These are phyloP conservation scores for Nephrotoma flavescens DNA, from an alignment of 2,888 invertebrate species.

Conservation along the genomic window DNA sequence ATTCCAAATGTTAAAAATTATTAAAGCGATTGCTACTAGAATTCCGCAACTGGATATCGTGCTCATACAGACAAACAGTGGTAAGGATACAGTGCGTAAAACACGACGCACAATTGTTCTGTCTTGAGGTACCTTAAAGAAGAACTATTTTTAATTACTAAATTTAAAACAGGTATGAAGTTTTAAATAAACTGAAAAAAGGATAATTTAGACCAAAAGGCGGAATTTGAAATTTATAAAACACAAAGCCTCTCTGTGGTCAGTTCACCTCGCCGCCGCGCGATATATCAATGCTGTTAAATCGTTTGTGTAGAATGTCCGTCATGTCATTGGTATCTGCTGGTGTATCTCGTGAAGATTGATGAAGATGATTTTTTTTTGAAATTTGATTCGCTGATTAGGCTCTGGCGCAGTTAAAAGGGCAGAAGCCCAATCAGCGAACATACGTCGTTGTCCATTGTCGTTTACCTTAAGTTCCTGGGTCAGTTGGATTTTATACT, in stretches of 20 bases:
- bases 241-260: background rate
- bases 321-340: too few relatives aligned
- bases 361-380: too few relatives aligned
- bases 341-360: too few relatives aligned
- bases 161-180: background rate
- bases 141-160: background rate
- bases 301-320: too few relatives aligned
- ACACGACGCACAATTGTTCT: constrained; percentile 78
- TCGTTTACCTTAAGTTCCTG: too few relatives aligned
- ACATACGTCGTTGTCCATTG: too few relatives aligned
- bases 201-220: background rate
- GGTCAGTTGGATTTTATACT: too few relatives aligned
- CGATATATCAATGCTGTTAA: too few relatives aligned
- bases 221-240: background rate
- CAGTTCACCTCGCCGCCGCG: too few relatives aligned
- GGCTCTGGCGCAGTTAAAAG: too few relatives aligned
- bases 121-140: constrained; percentile 78
- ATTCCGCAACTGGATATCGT: constrained; percentile 81
- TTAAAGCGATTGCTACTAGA: constrained; percentile 64
- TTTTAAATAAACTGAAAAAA: background rate
- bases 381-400: too few relatives aligned
- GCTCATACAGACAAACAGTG: constrained; percentile 88
- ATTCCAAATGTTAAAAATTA: constrained; percentile 86
- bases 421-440: too few relatives aligned
- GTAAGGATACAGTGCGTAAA: constrained; percentile 72